A percentile compares a stretch with the other conserved stretches of the same genome.
Conservation (phyloP, 1,140 invertebrate species). For the Drosophila murphyi region DNA sequence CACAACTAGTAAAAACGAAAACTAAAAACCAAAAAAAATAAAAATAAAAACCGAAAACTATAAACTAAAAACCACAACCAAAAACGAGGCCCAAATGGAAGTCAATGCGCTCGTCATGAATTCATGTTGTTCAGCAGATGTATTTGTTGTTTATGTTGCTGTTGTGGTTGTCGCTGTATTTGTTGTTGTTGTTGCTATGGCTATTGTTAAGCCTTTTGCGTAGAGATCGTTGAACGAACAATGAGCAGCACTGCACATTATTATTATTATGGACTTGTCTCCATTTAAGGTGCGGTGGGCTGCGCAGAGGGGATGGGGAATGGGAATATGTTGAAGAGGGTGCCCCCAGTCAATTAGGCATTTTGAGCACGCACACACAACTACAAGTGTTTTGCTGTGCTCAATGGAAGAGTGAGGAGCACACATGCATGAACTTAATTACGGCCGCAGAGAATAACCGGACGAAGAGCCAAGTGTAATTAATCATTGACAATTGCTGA, state of each 20-base stretch:
- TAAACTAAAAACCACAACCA: constrained; percentile 3
- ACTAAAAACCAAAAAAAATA: constrained; percentile 9
- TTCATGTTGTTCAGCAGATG: constrained; percentile 69
- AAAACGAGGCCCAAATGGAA: constrained; percentile 52
- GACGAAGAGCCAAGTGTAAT: constrained; percentile 51
- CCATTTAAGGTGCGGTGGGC: constrained; percentile 1
- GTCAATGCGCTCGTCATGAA: constrained; percentile 75
- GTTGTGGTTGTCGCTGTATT: constrained; percentile 12
- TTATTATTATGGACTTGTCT: constrained; percentile 33
- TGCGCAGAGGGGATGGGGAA: neutral
- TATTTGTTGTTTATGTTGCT: constrained; percentile 9
- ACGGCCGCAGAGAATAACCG: constrained; percentile 43
- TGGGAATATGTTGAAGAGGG: neutral
- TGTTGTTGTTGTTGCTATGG: constrained; percentile 44
- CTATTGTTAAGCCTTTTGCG: constrained; percentile 78
- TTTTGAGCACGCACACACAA: constrained; percentile 78
- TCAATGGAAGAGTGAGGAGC: constrained; percentile 5
- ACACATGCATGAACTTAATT: constrained; percentile 61
- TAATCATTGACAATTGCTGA: constrained; percentile 61
- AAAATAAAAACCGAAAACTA: constrained; percentile 14
- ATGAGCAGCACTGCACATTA: constrained; percentile 31
- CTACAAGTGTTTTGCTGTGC: constrained; percentile 61
- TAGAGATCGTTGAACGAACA: constrained; percentile 45
- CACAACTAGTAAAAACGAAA: constrained; percentile 5
- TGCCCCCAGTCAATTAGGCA: constrained; percentile 71